Conservation (phyloP, 2,888 invertebrate species). For the Bhutanitis thaidina region DNA sequence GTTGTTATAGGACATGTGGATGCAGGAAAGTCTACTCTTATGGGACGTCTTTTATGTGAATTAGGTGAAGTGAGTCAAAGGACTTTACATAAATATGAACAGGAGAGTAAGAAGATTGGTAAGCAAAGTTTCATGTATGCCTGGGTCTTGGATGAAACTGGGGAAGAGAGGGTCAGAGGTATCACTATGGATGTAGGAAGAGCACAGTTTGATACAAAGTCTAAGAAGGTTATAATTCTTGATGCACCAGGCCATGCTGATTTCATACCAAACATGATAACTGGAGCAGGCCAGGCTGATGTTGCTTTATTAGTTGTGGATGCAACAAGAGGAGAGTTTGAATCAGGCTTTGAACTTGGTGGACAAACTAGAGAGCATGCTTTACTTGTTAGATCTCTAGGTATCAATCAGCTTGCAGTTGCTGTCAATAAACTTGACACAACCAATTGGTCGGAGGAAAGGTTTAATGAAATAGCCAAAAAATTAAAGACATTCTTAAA, state of each 20-base stretch:
- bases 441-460: conserved; percentile 93
- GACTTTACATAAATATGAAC: conserved; percentile 97
- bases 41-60: conserved; percentile 95
- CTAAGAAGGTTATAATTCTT: conserved; percentile 89
- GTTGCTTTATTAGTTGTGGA: conserved; percentile 98
- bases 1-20: conserved; percentile 98
- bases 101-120: conserved; percentile 97
- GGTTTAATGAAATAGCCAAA: conserved; percentile 93
- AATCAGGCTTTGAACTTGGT: conserved; percentile 98
- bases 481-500: conserved; percentile 91
- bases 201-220: conserved; percentile 93
- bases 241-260: conserved; percentile 99
- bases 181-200: conserved; percentile 99
- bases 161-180: conserved; percentile 96
- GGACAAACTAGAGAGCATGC: conserved; percentile 99
- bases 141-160: conserved; percentile 99
- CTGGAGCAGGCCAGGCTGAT: conserved; percentile 98
- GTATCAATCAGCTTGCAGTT: conserved; percentile 95
- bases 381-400: conserved; percentile 91
- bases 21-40: conserved; percentile 97
- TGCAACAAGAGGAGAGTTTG: conserved; percentile 98
- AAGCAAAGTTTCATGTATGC: conserved; percentile 99
- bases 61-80: conserved; percentile 93
- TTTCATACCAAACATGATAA: conserved; percentile 99
- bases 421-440: conserved; percentile 99